These are phyloP conservation scores for Himalopsyche phryganea DNA, from an alignment of 1,140 invertebrate genomes.

Conservation along the genomic window DNA sequence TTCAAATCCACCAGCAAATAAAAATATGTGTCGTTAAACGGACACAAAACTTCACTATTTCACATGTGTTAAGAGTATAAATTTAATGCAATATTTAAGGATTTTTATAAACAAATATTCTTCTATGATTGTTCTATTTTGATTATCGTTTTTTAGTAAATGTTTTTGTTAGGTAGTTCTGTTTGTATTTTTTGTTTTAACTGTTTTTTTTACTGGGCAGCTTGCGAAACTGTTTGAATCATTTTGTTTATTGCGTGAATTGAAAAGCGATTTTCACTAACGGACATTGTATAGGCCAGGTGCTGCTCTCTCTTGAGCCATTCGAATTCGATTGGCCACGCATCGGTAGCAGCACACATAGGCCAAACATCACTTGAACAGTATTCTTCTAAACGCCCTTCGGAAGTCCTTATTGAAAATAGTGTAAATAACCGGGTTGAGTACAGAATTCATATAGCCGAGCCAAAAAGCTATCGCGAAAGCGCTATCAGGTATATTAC, in stretches of 20 bases:
- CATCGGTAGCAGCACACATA: constrained; percentile 71
- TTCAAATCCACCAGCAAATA: background rate
- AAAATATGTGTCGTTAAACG: background rate
- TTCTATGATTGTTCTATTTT: constrained; percentile 1
- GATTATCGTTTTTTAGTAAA: background rate
- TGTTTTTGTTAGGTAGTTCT: background rate
- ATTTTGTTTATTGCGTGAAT: background rate
- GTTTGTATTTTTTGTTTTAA: constrained; percentile 5
- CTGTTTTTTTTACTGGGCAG: too few species aligned
- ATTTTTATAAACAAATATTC: constrained; percentile 9
- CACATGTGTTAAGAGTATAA: background rate
- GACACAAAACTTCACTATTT: background rate
- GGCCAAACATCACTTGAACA: constrained; percentile 88
- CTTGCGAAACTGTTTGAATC: background rate
- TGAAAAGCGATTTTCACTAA: constrained; percentile 30
- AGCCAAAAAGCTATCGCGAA: constrained; percentile 98
- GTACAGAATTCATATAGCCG: constrained; percentile 97
- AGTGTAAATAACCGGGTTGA: constrained; percentile 97
- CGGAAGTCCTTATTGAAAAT: constrained; percentile 99
- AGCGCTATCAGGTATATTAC: constrained; percentile 75
- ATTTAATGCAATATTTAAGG: background rate
- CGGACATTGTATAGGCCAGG: constrained; percentile 55
- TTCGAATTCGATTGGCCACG: constrained; percentile 56
- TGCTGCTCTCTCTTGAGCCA: constrained; percentile 57
- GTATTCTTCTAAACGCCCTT: constrained; percentile 88